Conservation (phyloP, 1,140 invertebrate genomes). For the Aphaenogaster floridana region DNA sequence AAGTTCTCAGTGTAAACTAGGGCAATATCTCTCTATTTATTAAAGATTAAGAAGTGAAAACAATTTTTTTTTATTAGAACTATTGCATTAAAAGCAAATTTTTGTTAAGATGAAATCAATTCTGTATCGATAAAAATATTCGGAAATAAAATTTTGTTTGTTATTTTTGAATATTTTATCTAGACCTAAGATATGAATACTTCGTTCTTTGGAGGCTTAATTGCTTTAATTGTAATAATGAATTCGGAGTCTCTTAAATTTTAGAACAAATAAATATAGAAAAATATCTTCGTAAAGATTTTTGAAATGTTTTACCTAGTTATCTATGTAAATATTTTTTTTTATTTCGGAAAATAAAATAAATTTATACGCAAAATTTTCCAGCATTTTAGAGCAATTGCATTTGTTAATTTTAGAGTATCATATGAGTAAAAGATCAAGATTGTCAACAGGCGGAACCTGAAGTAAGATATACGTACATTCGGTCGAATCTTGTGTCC, state of each 20-base stretch:
- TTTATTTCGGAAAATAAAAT: slow-evolving; percentile 2
- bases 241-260: not conserved
- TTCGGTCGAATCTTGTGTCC: slow-evolving; percentile 36
- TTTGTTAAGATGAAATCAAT: not conserved
- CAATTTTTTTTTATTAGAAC: not conserved
- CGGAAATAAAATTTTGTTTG: not conserved
- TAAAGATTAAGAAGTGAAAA: not conserved
- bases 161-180: not conserved
- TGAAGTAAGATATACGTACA: slow-evolving; percentile 28
- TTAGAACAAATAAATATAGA: not conserved
- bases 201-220: not conserved
- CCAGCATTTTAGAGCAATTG: not conserved
- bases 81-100: not conserved
- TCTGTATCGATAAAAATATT: not conserved
- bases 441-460: not conserved
- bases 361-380: not conserved
- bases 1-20: no score
- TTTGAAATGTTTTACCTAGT: not conserved
- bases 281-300: not conserved
- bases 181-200: not conserved
- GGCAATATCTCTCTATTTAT: not conserved
- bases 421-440: not conserved
- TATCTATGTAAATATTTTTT: not conserved
- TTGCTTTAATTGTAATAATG: not conserved
- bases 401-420: not conserved